Evolutionary conservation across 2,888 invertebrate species (phyloP), one percentile per base, ranked within the genome.

Genomic region (Sinelater perroti): DNA sequence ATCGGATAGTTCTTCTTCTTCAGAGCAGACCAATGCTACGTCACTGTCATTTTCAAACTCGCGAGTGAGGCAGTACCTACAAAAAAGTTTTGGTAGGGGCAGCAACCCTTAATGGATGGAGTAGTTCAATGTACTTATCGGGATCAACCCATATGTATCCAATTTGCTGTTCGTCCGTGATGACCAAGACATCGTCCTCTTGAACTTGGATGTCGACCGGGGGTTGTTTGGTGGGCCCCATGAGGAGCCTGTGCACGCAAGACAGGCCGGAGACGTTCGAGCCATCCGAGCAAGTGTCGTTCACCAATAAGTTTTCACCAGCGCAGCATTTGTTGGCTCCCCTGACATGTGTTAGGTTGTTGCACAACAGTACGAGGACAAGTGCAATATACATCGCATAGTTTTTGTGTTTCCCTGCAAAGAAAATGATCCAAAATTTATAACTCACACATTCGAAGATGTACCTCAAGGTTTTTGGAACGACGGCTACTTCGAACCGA

Each of bases 21-120:
- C 60, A 44, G 3, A 71, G 72, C 49, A 49, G 4, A 49, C 36
- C 1, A 36, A 1, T 5, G 49, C 49, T 8, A 26, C 2, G 8
- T 26, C 17, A 1, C 16, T 36, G 1, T 11, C 36, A 36, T 36
- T 36, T n/a, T 35, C 10, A 1, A 5, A 7, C 1, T 33, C 20
- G 10, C 11, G 35, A 8, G 49, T 36, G 2, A 49, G n/a, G 17
- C 49, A 49, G 7, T 36, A 49, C 7, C 49, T 49, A 21, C 1
- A 49, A 49, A n/a, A 1, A 21, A 30, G 7, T 45, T n/a, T n/a
- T n/a, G n/a, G n/a, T n/a, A n/a, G n/a, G n/a, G n/a, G n/a, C n/a
- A n/a, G n/a, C 16, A 38, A 8, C 31, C n/a, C 4, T 31, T n/a
- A n/a, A n/a, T n/a, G n/a, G n/a, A n/a, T n/a, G n/a, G n/a, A n/a